phyloP scores from a whole-genome alignment of 2,888 invertebrate species.

The Drosophila macrothrix region DNA sequence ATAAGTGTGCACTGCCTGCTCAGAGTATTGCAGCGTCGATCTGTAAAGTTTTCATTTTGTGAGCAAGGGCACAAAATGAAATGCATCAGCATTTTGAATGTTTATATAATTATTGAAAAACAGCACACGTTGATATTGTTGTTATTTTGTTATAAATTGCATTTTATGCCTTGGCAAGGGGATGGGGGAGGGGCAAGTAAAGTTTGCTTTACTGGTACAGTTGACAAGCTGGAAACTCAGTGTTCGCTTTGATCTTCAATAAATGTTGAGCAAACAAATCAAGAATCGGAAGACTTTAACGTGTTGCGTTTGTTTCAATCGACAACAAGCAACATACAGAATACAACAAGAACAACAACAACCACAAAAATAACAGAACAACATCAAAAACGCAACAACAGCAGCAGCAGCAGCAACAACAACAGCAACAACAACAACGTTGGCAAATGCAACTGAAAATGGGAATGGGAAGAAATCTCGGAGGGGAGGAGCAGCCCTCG shows the following conservation, averaged over 20 bases:
- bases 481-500: slow-evolving; percentile 36
- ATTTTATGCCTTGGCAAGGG: neutral
- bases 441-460: slow-evolving; percentile 63
- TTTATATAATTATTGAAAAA: slow-evolving; percentile 59
- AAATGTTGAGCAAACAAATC: slow-evolving; percentile 76
- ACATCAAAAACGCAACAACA: slow-evolving; percentile 46
- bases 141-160: slow-evolving; percentile 30
- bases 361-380: slow-evolving; percentile 30
- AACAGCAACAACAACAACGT: slow-evolving; percentile 18
- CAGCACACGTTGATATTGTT: slow-evolving; percentile 36
- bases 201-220: slow-evolving; percentile 6
- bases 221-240: slow-evolving; percentile 60
- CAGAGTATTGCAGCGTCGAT: slow-evolving; percentile 6
- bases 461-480: slow-evolving; percentile 22
- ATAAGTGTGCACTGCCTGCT: fast-evolving
- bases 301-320: slow-evolving; percentile 52
- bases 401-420: slow-evolving; percentile 17
- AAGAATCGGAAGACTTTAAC: slow-evolving; percentile 51
- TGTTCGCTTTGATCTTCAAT: slow-evolving; percentile 73
- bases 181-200: neutral
- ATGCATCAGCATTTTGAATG: slow-evolving; percentile 46
- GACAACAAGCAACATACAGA: slow-evolving; percentile 34
- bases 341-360: slow-evolving; percentile 26
- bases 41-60: neutral
- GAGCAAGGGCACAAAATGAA: neutral